phyloP scores from a whole-genome alignment of 2,113 vertebrate genomes.

The human (Homo sapiens) region GRCh38 chr2:23664501-23665000 shows the following conservation, averaged over 20 bases:
- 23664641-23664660: background rate
- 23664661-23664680: background rate
- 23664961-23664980: constrained; percentile 45
- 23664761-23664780: background rate
- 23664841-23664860: background rate
- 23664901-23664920: background rate
- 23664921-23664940: background rate
- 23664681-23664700: background rate
- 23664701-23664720: background rate
- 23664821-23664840: background rate
- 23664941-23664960: background rate
- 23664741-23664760: background rate
- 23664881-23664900: background rate
- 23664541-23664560: background rate
- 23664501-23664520: background rate
- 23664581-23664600: background rate
- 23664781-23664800: background rate
- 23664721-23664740: background rate
- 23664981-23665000: background rate
- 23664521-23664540: background rate
- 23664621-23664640: background rate
- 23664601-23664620: background rate
- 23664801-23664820: background rate
- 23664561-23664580: background rate
- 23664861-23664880: background rate